These are phyloP conservation scores for Cephonodes hylas DNA, from an alignment of 2,888 invertebrate species.

Conservation along the genomic window DNA sequence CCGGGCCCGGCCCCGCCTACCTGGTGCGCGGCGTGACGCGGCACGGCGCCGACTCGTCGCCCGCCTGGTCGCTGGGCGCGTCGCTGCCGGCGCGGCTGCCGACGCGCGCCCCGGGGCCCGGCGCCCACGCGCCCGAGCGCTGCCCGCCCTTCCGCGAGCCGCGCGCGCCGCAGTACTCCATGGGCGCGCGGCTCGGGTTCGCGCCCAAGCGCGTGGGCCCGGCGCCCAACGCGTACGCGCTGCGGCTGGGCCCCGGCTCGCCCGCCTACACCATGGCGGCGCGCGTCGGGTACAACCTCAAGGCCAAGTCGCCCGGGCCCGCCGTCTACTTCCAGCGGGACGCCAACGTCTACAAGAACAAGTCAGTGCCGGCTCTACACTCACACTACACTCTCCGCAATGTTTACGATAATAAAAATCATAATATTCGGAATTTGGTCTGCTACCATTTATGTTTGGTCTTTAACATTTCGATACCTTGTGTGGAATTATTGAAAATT, in stretches of 20 bases:
- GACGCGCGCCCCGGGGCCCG: slow-evolving; percentile 81
- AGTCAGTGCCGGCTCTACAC: slow-evolving; percentile 34
- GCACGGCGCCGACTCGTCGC: slow-evolving; percentile 63
- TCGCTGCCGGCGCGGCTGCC: slow-evolving; percentile 45
- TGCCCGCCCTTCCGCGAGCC: slow-evolving; percentile 75
- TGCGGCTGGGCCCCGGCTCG: slow-evolving; percentile 68
- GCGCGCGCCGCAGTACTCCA: slow-evolving; percentile 81
- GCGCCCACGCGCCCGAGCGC: slow-evolving; percentile 83
- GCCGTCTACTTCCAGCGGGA: slow-evolving; percentile 76
- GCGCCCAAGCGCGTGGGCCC: slow-evolving; percentile 74
- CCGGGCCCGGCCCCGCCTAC: slow-evolving; percentile 74
- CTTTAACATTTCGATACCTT: too few relatives aligned
- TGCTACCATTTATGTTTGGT: too few relatives aligned
- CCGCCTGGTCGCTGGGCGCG: slow-evolving; percentile 78
- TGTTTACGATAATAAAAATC: too few relatives aligned
- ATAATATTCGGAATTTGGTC: too few relatives aligned
- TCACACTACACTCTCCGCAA: background rate
- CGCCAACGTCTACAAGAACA: slow-evolving; percentile 56
- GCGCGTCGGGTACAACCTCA: slow-evolving; percentile 51
- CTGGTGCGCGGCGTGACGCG: slow-evolving; percentile 65
- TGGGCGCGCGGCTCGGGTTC: slow-evolving; percentile 72
- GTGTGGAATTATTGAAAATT: too few relatives aligned
- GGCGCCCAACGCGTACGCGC: slow-evolving; percentile 83
- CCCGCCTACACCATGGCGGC: slow-evolving; percentile 71
- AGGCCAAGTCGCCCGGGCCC: slow-evolving; percentile 73